Percentiles rank a stretch among this genome's conserved stretches.
phyloP scores from a whole-genome alignment of 1,140 invertebrate genomes.

The Hydropsyche tenuis region DNA sequence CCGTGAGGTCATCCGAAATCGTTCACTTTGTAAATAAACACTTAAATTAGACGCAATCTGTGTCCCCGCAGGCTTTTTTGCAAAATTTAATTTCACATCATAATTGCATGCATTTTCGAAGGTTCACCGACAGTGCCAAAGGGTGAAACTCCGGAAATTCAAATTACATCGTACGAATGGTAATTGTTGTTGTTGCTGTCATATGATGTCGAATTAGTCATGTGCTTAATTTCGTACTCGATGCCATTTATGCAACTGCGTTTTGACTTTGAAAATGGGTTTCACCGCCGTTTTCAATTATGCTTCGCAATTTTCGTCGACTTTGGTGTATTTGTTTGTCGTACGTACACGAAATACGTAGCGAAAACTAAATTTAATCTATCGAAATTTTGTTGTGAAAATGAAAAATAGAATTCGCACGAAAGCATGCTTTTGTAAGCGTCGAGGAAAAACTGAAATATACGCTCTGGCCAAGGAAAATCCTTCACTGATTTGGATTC shows the following conservation, averaged over 20 bases:
- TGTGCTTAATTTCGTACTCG: background rate
- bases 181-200: background rate
- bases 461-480: constrained; percentile 9
- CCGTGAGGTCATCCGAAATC: background rate
- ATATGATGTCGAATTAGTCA: constrained; percentile 10
- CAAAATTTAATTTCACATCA: background rate
- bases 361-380: too few relatives aligned
- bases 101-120: background rate
- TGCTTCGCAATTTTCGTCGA: background rate
- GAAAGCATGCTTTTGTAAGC: too few relatives aligned
- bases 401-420: too few relatives aligned
- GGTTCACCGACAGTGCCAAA: too few relatives aligned
- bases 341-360: too few relatives aligned
- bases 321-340: too few relatives aligned
- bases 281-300: background rate
- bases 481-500: constrained; percentile 11
- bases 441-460: too few relatives aligned
- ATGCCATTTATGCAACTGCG: background rate
- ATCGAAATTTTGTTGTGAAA: too few relatives aligned
- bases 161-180: background rate
- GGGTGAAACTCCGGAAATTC: constrained; percentile 5
- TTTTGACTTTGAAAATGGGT: constrained; percentile 13
- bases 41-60: too few relatives aligned
- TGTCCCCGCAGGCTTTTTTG: background rate
- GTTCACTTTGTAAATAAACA: background rate